Conservation (phyloP, 1,140 invertebrate genomes). For the Ceratitis capitata region DNA sequence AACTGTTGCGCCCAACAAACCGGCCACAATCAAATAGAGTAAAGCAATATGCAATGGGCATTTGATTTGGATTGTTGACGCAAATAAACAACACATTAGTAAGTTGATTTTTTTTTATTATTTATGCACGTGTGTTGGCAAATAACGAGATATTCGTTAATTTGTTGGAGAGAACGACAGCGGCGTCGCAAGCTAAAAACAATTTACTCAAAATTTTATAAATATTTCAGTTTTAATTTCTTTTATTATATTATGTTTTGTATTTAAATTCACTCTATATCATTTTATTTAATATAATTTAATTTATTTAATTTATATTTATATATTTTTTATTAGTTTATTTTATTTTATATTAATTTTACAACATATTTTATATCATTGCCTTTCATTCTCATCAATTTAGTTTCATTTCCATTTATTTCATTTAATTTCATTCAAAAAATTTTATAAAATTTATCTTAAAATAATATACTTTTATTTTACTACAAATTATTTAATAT, state of each 20-base stretch:
- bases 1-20: constrained; percentile 12
- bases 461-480: too few relatives aligned
- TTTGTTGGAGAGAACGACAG: not conserved
- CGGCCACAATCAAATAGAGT: not conserved
- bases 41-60: not conserved
- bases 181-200: not conserved
- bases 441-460: too few relatives aligned
- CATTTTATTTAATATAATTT: not conserved
- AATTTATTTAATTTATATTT: too few relatives aligned
- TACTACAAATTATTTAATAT: too few relatives aligned
- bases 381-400: not conserved
- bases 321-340: too few relatives aligned
- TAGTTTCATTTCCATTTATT: not conserved
- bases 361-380: too few relatives aligned
- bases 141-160: not conserved
- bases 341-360: too few relatives aligned
- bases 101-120: too few relatives aligned
- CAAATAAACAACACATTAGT: constrained; percentile 30
- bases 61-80: not conserved
- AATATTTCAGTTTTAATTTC: not conserved
- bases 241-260: not conserved
- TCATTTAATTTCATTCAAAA: not conserved
- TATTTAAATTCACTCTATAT: not conserved
- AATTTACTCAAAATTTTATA: not conserved
- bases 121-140: not conserved